A percentile compares a stretch with the other conserved stretches of the same genome.
Evolutionary conservation across 2,113 vertebrate species (phyloP).

Genomic region (Caracal caracal): DNA sequence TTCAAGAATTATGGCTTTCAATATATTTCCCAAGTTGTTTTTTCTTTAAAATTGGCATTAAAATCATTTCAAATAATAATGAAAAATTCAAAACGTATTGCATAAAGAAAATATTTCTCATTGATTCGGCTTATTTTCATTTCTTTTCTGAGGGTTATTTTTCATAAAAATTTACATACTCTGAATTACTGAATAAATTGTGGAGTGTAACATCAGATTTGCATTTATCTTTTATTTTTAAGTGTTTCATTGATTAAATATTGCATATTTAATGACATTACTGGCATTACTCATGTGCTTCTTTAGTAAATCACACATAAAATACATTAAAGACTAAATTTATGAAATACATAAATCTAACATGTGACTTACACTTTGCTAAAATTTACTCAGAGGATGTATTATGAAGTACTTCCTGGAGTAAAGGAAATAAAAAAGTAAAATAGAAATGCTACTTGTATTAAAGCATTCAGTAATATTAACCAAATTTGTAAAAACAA

Average conservation of each 20-base stretch:
- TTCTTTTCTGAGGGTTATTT: background rate
- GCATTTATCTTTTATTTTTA: constrained; percentile 64
- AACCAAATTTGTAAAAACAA: background rate
- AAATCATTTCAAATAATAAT: background rate
- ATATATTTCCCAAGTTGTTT: background rate
- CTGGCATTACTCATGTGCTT: background rate
- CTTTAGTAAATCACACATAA: constrained; percentile 53
- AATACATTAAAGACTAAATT: constrained; percentile 40
- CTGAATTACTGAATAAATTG: constrained; percentile 43
- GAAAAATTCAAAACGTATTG: background rate
- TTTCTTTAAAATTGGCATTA: constrained; percentile 1
- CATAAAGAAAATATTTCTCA: constrained; percentile 32
- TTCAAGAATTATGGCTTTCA: background rate
- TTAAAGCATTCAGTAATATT: background rate
- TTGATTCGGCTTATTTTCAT: background rate
- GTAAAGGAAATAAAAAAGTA: constrained; percentile 49
- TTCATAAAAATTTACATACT: background rate
- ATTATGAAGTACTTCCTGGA: background rate
- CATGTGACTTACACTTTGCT: constrained; percentile 18
- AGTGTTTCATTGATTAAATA: constrained; percentile 72
- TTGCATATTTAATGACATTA: constrained; percentile 41
- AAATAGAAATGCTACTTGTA: background rate
- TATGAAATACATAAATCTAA: constrained; percentile 58
- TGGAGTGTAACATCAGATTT: background rate
- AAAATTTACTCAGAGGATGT: background rate